Conservation (phyloP, 2,113 vertebrate species). For the Perca fluviatilis region DNA sequence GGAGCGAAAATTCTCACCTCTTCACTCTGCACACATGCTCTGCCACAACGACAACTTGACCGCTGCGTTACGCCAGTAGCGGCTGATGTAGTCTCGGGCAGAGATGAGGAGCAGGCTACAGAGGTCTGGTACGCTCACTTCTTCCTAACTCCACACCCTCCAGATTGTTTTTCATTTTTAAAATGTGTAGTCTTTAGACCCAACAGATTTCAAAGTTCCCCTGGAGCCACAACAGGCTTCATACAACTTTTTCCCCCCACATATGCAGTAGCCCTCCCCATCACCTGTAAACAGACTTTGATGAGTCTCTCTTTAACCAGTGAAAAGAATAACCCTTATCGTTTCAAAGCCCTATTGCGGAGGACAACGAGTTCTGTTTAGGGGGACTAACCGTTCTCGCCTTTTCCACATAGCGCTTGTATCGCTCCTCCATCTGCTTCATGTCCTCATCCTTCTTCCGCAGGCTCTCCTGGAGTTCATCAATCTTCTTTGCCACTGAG, state of each 20-base stretch:
- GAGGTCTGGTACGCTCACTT: too few relatives aligned
- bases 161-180: too few relatives aligned
- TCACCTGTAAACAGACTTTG: neutral
- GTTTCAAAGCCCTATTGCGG: neutral
- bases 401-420: conserved; percentile 90
- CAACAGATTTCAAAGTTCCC: too few relatives aligned
- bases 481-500: conserved; percentile 87
- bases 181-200: neutral
- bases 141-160: too few relatives aligned
- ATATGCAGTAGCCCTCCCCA: neutral
- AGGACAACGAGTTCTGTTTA: neutral
- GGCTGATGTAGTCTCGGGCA: too few relatives aligned
- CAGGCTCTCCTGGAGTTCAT: conserved; percentile 89
- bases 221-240: too few relatives aligned
- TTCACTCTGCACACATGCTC: too few relatives aligned
- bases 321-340: neutral
- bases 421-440: conserved; percentile 92
- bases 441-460: conserved; percentile 92
- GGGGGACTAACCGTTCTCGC: conserved; percentile 84
- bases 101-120: too few relatives aligned
- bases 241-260: too few relatives aligned
- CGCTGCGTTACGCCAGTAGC: too few relatives aligned
- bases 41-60: too few relatives aligned
- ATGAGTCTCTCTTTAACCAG: neutral
- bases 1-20: too few relatives aligned